Percentiles rank a stretch among this genome's conserved stretches.
phyloP scores from a whole-genome alignment of 2,888 invertebrate species.

The Plagodis pulveraria region DNA sequence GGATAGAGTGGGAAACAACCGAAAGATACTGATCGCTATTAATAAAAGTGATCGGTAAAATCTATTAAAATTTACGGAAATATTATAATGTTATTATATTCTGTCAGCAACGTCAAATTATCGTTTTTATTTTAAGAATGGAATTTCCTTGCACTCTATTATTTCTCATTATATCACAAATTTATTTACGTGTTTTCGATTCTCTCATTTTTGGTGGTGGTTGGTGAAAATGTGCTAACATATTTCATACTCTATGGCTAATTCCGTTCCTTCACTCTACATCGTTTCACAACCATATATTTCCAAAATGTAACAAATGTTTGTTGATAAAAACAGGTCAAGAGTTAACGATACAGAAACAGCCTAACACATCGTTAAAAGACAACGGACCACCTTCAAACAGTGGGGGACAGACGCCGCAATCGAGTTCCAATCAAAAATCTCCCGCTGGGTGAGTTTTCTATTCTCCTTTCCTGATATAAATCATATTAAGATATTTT shows the following conservation, averaged over 20 bases:
- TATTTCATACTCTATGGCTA: constrained; percentile 83
- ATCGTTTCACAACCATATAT: constrained; percentile 7
- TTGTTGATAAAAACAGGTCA: constrained; percentile 83
- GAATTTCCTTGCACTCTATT: constrained; percentile 6
- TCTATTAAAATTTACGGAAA: too few species aligned
- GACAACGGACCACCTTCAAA: constrained; percentile 86
- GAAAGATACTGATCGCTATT: too few species aligned
- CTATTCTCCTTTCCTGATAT: too few species aligned
- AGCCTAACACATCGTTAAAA: constrained; percentile 95
- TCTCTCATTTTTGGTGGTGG: constrained; percentile 74
- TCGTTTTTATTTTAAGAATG: constrained; percentile 8
- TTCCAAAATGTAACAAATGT: constrained; percentile 11
- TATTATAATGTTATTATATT: constrained; percentile 16
- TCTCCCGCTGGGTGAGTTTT: constrained; percentile 88
- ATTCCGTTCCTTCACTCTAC: constrained; percentile 68
- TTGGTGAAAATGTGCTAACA: constrained; percentile 86
- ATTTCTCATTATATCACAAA: constrained; percentile 7
- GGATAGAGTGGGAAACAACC: too few species aligned
- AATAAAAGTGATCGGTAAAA: too few species aligned
- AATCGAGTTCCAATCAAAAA: constrained; percentile 85
- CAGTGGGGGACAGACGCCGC: constrained; percentile 78
- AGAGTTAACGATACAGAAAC: constrained; percentile 98
- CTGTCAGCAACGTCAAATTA: constrained; percentile 25
- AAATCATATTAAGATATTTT: too few species aligned
- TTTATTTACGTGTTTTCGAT: constrained; percentile 40